phyloP scores from a whole-genome alignment of 1,140 invertebrate genomes.

The Heliconius hewitsoni region DNA sequence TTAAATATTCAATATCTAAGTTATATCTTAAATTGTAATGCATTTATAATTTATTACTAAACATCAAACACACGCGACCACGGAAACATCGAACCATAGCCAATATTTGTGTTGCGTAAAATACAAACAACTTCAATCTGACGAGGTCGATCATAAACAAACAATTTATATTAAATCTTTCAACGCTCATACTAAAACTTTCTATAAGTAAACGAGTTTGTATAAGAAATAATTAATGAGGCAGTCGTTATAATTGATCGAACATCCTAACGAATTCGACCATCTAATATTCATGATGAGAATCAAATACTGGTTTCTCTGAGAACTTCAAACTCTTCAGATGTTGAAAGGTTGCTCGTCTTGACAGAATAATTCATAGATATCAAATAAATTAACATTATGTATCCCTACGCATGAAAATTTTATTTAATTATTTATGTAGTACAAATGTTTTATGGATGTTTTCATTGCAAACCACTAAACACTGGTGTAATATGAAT shows the following conservation, averaged over 20 bases:
- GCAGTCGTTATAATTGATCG: not conserved
- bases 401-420: not conserved
- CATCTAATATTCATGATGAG: conserved; percentile 12
- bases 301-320: conserved; percentile 10
- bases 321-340: conserved; percentile 18
- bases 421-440: not conserved
- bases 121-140: not conserved
- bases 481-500: not conserved
- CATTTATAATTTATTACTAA: not conserved
- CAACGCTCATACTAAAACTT: not conserved
- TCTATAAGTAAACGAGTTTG: conserved; percentile 5
- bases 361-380: conserved; percentile 52
- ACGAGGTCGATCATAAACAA: not conserved
- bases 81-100: not conserved
- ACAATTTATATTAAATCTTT: conserved; percentile 7
- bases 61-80: not conserved
- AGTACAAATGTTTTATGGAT: not conserved
- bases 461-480: not conserved
- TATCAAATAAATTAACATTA: not conserved
- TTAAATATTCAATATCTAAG: not conserved
- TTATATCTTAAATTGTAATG: not conserved
- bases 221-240: conserved; percentile 9
- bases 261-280: conserved; percentile 8
- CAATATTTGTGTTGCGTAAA: not conserved
- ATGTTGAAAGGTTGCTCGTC: conserved; percentile 39